phyloP scores from a whole-genome alignment of 2,797 vertebrate species.

The Spinus olivaceus region DNA sequence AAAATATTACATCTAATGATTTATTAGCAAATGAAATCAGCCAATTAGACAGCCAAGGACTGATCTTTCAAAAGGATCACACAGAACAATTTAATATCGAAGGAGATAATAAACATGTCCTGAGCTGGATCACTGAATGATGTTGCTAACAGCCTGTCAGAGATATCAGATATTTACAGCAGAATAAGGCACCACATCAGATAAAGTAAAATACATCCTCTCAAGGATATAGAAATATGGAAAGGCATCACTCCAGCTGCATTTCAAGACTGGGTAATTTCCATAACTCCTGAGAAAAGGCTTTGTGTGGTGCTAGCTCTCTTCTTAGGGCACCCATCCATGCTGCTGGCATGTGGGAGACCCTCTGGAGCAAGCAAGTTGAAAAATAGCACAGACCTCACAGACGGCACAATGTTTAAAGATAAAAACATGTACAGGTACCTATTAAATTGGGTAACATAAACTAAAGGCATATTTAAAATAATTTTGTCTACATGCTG shows the following conservation, averaged over 20 bases:
- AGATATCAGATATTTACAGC: conserved; percentile 49
- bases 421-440: background rate
- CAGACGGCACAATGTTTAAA: background rate
- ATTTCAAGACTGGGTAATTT: background rate
- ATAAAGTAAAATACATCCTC: conserved; percentile 52
- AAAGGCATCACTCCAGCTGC: background rate
- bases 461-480: background rate
- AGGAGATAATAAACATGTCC: conserved; percentile 35
- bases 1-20: conserved; percentile 4
- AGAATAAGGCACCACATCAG: conserved; percentile 38
- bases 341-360: background rate
- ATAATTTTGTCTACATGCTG: background rate
- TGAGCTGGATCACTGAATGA: background rate
- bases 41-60: background rate
- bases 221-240: conserved; percentile 3
- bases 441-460: background rate
- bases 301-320: background rate
- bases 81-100: background rate
- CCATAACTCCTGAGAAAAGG: background rate
- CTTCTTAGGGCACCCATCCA: background rate
- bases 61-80: background rate
- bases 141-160: conserved; percentile 22
- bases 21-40: background rate
- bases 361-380: background rate
- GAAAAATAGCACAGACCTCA: background rate